A percentile compares a stretch with the other conserved stretches of the same genome.
phyloP scores from a whole-genome alignment of 2,797 vertebrate species.

The Eulemur coronatus region DNA sequence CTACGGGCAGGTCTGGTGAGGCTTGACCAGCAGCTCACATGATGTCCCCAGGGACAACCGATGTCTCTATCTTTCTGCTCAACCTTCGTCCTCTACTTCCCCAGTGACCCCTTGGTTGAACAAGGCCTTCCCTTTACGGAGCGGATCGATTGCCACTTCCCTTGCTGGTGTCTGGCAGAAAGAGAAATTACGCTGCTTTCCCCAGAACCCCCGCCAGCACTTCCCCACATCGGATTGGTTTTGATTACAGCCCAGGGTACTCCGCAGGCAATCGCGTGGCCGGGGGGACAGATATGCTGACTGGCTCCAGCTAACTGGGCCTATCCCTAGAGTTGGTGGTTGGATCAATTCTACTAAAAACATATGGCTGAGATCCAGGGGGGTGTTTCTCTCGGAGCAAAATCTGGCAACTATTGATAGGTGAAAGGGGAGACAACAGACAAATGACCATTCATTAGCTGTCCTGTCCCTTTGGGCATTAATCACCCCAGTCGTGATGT shows the following conservation, averaged over 20 bases:
- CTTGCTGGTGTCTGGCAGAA: neutral
- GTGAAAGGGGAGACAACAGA: neutral
- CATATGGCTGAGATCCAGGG: neutral
- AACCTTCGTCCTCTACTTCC: neutral
- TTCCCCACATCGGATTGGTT: neutral
- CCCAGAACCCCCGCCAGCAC: neutral
- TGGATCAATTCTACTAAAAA: neutral
- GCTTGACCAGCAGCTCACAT: neutral
- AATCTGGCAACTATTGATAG: slow-evolving; percentile 5
- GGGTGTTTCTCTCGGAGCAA: neutral
- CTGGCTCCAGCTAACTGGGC: neutral
- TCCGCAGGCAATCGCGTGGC: neutral
- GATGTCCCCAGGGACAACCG: neutral
- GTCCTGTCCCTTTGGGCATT: neutral
- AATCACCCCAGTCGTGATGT: neutral
- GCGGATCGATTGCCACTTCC: neutral
- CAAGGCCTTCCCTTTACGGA: neutral
- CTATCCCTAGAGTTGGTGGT: neutral
- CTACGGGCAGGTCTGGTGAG: neutral
- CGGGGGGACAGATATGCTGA: neutral
- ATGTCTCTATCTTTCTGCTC: neutral
- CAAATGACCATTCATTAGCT: neutral
- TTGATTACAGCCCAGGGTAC: neutral
- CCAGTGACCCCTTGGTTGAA: neutral
- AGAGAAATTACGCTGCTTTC: neutral